These are phyloP conservation scores for Electrona antarctica DNA, from an alignment of 2,113 vertebrate genomes.

Conservation along the genomic window DNA sequence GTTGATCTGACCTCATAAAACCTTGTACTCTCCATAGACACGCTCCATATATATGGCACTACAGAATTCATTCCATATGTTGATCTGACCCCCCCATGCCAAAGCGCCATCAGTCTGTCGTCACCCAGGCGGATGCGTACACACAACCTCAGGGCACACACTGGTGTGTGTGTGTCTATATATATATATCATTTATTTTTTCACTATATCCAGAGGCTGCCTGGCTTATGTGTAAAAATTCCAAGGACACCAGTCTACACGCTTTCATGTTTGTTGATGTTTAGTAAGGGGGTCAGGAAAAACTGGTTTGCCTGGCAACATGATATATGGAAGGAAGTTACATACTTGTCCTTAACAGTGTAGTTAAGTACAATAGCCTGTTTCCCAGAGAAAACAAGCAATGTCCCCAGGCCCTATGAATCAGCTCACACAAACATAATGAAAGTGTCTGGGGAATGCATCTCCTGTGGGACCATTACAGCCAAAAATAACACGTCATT, in stretches of 20 bases:
- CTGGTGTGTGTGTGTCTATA: no score
- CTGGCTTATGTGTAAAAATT: not conserved
- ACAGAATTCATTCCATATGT: no score
- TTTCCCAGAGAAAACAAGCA: not conserved
- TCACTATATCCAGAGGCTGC: not conserved
- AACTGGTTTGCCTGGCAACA: constrained; percentile 25
- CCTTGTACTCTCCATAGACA: no score
- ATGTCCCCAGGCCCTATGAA: not conserved
- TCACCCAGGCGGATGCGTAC: no score
- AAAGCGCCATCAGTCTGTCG: no score
- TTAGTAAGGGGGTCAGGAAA: constrained; percentile 15
- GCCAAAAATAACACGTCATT: not conserved
- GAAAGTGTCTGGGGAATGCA: not conserved
- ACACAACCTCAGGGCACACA: no score
- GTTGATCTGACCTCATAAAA: no score
- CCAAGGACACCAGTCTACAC: not conserved
- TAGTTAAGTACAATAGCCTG: no score
- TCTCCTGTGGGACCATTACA: not conserved
- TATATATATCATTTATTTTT: not conserved
- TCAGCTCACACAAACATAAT: not conserved
- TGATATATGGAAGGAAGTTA: not conserved
- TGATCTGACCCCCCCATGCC: no score
- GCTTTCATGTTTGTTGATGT: not conserved
- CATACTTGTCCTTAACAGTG: constrained; percentile 2
- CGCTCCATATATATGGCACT: no score